These are phyloP conservation scores for Dicaeum eximium DNA, from an alignment of 2,113 vertebrate species.

Conservation along the genomic window DNA sequence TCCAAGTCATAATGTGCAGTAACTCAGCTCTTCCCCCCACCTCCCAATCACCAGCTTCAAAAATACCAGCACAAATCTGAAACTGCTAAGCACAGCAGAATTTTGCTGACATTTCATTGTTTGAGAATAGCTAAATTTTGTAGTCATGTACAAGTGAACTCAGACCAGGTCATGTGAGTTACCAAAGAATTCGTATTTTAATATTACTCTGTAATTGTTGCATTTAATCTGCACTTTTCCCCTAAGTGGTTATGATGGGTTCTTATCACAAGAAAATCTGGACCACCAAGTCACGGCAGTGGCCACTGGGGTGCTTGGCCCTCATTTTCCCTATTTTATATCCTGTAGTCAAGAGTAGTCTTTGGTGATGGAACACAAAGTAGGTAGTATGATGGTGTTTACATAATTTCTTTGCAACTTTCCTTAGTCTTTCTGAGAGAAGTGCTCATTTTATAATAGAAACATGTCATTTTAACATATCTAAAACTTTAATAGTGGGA, in stretches of 20 bases:
- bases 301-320: not conserved
- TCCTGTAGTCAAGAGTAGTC: not conserved
- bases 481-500: not conserved
- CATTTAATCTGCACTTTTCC: not conserved
- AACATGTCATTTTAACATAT: not conserved
- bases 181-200: not conserved
- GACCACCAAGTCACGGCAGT: not conserved
- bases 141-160: not conserved
- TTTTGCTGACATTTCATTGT: not conserved
- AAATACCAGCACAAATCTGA: not conserved
- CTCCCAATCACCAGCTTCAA: not conserved
- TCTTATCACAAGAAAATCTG: not conserved
- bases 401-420: not conserved
- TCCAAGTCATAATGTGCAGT: not conserved
- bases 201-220: not conserved
- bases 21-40: not conserved
- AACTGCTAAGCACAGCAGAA: not conserved
- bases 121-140: not conserved
- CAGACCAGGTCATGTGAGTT: not conserved
- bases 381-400: not conserved
- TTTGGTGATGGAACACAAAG: not conserved
- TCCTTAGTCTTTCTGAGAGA: not conserved
- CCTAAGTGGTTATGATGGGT: not conserved
- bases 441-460: not conserved
- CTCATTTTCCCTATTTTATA: not conserved